These are phyloP conservation scores for Yponomeuta cagnagella DNA, from an alignment of 2,888 invertebrate species.

Conservation along the genomic window DNA sequence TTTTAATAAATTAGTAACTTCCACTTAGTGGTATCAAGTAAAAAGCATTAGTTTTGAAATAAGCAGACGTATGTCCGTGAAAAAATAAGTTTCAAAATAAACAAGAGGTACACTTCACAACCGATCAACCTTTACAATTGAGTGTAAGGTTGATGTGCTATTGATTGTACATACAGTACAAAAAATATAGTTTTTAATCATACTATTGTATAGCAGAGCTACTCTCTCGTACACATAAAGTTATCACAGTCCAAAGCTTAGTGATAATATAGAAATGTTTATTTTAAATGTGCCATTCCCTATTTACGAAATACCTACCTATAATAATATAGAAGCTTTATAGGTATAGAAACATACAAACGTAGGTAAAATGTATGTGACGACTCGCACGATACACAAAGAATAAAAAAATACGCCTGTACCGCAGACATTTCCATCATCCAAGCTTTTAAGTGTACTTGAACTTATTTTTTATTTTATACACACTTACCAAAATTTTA, in stretches of 20 bases:
- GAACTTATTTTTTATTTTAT: neutral
- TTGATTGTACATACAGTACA: slow-evolving; percentile 7
- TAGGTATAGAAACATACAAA: neutral
- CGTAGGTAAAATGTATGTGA: neutral
- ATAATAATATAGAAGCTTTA: neutral
- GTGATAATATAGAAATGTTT: neutral
- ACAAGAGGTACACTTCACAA: neutral
- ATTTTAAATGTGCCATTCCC: neutral
- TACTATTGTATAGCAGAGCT: neutral
- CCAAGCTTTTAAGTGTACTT: neutral
- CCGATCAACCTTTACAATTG: too few species aligned
- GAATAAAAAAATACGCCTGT: neutral
- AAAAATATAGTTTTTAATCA: slow-evolving; percentile 2
- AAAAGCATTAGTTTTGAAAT: neutral
- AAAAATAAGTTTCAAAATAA: neutral
- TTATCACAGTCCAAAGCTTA: slow-evolving; percentile 71
- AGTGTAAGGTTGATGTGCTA: too few species aligned
- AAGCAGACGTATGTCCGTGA: neutral
- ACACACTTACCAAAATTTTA: neutral
- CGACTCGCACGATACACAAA: neutral
- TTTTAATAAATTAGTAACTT: slow-evolving; percentile 13
- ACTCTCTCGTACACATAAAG: slow-evolving; percentile 22
- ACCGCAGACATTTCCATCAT: neutral
- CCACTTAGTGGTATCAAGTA: slow-evolving; percentile 10
- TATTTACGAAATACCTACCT: neutral